phyloP scores from a whole-genome alignment of 92 coral and sea anemone genomes.

The Ricordea florida region DNA sequence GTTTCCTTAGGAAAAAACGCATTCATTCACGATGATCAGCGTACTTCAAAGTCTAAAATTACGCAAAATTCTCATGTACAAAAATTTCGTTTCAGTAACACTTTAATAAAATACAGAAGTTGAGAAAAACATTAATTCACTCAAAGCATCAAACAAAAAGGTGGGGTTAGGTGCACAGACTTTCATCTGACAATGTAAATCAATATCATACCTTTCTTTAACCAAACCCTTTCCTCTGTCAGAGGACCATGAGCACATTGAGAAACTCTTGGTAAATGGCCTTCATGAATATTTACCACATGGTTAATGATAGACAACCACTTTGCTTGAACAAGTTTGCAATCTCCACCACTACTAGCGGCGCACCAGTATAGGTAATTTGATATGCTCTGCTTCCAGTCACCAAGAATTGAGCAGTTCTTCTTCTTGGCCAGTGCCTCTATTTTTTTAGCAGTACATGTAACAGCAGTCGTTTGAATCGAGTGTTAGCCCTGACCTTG shows the following conservation, averaged over 20 bases:
- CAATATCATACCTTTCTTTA: slow-evolving; percentile 46
- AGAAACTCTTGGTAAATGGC: slow-evolving; percentile 23
- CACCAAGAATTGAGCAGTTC: slow-evolving; percentile 7
- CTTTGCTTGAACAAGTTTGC: slow-evolving; percentile 40
- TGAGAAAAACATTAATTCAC: too few relatives aligned
- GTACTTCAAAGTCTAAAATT: too few relatives aligned
- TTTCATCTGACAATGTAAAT: too few relatives aligned
- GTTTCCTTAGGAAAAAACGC: too few relatives aligned
- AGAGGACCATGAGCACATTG: slow-evolving; percentile 50
- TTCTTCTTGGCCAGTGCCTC: slow-evolving; percentile 50
- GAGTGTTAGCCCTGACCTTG: background rate
- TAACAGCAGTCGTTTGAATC: background rate
- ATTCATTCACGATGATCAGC: too few relatives aligned
- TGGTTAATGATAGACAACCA: slow-evolving; percentile 39
- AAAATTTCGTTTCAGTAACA: too few relatives aligned
- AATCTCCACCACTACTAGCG: slow-evolving; percentile 48
- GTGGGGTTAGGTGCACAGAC: too few relatives aligned
- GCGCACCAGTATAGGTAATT: slow-evolving; percentile 59
- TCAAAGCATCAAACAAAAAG: too few relatives aligned
- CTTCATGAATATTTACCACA: slow-evolving; percentile 24
- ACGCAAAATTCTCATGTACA: too few relatives aligned
- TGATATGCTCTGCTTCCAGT: slow-evolving; percentile 47
- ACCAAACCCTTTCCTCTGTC: slow-evolving; percentile 33
- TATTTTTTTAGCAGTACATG: slow-evolving; percentile 44
- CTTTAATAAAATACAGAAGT: too few relatives aligned